Evolutionary conservation across 2,113 vertebrate genomes (phyloP), one percentile per base, ranked within the genome.

Genomic region (Cariama cristata): DNA sequence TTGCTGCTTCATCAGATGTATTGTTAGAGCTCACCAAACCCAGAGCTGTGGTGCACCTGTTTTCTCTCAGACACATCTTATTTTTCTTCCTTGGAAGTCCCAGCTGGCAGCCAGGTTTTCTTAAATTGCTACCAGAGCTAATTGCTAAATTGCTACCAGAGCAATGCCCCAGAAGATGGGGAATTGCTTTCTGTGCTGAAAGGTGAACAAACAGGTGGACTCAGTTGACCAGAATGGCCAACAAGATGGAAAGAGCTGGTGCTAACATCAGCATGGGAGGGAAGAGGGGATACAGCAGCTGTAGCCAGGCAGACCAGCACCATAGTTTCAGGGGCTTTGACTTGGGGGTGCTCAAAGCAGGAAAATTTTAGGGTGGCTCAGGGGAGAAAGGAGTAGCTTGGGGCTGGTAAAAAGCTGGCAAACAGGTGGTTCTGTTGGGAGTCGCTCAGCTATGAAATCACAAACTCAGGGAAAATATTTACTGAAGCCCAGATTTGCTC

Each of bases 1-100:
- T 87, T 85, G 86, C 93, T 93, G 86, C 80, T 91, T 91, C 91
- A 96, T 97, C 93, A 94, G 89, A 93, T 69, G 93, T 66, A 76
- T 95, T 91, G 94, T 95, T 95, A 84, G 69, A 95, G 35, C 88
- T 97, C 90, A 87, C 83, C 91, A 91, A 95, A 79, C 62, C 40
- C 92, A 68, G 93, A 45, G 90, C 90, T 79, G 82, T 30, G 71
- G 85, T 97, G 95, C 96, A 97, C 97, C 97, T 97, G 97, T 94
- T 97, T 97, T 97, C 93, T 97, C 93, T 97, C 97, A 97, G 93
- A 90, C 97, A 97, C 96, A 97, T 95, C 97, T 97, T 97, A 97
- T 96, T 97, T 97, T 97, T 97, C 97, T 97, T 97, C 96, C 84
- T 69, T 96, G 93, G 81, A 97, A 97, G 90, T 92, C 81, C 62